These are phyloP conservation scores for Venusia cambrica DNA, from an alignment of 2,888 invertebrate species.

Conservation along the genomic window DNA sequence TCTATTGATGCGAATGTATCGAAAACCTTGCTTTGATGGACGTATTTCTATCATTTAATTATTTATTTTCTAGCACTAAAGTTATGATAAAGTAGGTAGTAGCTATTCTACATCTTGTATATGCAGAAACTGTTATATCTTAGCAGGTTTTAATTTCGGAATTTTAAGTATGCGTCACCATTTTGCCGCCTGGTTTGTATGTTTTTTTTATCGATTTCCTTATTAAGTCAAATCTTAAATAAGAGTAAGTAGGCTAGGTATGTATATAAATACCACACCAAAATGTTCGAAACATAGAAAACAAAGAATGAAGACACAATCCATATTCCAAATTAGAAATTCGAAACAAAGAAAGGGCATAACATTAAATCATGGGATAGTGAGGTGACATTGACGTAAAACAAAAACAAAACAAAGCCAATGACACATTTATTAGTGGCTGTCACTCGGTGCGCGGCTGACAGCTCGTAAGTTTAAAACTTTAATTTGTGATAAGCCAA, in stretches of 20 bases:
- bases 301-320: too few species aligned
- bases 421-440: conserved; percentile 76
- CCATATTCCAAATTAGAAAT: conserved; percentile 32
- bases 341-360: conserved; percentile 77
- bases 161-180: too few species aligned
- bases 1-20: conserved; percentile 6
- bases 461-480: conserved; percentile 70
- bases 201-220: too few species aligned
- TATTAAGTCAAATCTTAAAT: too few species aligned
- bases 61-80: conserved; percentile 4
- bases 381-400: conserved; percentile 65
- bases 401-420: conserved; percentile 55
- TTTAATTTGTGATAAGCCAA: conserved; percentile 76
- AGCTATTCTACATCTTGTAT: conserved; percentile 1
- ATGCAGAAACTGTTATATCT: conserved; percentile 4
- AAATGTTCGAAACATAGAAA: background rate
- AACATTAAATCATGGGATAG: conserved; percentile 73
- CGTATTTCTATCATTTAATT: conserved; percentile 5
- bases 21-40: conserved; percentile 11
- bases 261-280: conserved; percentile 1
- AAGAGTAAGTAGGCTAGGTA: too few species aligned
- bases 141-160: too few species aligned
- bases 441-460: conserved; percentile 63
- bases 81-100: conserved; percentile 1
- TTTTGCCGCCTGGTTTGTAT: too few species aligned